Evolutionary conservation across 2,797 vertebrate genomes (phyloP), one percentile per base, ranked within the genome.

Genomic region (Esox lucius): DNA sequence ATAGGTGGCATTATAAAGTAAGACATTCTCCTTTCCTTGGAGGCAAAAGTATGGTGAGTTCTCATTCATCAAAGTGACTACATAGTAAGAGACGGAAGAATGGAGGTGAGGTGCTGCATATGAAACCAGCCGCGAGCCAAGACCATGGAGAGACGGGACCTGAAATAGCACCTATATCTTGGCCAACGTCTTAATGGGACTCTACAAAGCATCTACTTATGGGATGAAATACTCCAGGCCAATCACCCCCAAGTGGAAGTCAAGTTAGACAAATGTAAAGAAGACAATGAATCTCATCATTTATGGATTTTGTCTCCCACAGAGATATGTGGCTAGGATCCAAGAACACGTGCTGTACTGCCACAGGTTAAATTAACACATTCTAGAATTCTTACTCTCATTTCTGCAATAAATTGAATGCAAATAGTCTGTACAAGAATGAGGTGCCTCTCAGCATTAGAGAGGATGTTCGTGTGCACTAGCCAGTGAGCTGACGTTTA

Each of bases 41-140:
- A 26, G 70, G 72, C 3, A 19, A 72, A 33, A 68, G 35, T n/a
- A 17, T 68, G 66, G 19, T 26, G 17, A 46, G 61, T 68, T 71
- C 53, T 74, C 66, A 31, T 84, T 77, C 48, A 81, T 82, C 75
- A 80, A 42, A 64, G 42, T n/a, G 65, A 73, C 68, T 70, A 68
- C 33, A 66, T 68, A 26, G 78, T 71, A 71, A 80, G 24, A 68
- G 22, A 19, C 59, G 16, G 0, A 56, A 61, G 56, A 59, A 31
- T 12, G 17, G 16, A 53, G 39, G 46, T 19, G 31, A 76, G 59
- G 17, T 61, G 42, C 16, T 4, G 2, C 66, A 68, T 67, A 46
- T 16, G 24, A 71, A 72, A 75, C 56, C 31, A 56, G 26, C 15
- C 42, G 49, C 28, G 61, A 75, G 28, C 68, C 5, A 28, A 5